Percentiles rank a stretch among this genome's conserved stretches.
These are phyloP conservation scores for Myotis daubentonii DNA, from an alignment of 2,797 vertebrate species.

Conservation along the genomic window DNA sequence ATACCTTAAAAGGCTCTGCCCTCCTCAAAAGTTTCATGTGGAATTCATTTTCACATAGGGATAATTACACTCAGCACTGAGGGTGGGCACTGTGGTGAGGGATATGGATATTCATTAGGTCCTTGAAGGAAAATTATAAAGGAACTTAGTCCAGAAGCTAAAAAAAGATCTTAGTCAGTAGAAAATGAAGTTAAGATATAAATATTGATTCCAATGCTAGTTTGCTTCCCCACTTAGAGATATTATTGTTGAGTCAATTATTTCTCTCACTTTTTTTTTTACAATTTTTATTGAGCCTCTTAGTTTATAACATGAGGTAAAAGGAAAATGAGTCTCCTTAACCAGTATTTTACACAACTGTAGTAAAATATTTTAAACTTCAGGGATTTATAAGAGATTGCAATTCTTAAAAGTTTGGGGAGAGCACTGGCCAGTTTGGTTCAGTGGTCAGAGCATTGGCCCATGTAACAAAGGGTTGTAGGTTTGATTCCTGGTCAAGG, in stretches of 20 bases:
- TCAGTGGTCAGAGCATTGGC: too few species aligned
- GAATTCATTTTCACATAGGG: constrained; percentile 21
- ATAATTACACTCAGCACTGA: neutral
- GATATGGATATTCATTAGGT: neutral
- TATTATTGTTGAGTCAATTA: neutral
- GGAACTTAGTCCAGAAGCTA: neutral
- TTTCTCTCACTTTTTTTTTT: neutral
- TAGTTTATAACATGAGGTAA: constrained; percentile 63
- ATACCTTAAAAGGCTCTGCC: neutral
- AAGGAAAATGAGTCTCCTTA: constrained; percentile 55
- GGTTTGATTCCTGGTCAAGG: too few species aligned
- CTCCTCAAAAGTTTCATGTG: neutral
- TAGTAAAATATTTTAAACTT: constrained; percentile 70
- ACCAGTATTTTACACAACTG: constrained; percentile 48
- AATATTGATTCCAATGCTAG: neutral
- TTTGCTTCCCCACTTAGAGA: neutral
- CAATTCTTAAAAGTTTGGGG: constrained; percentile 68
- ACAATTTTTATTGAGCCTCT: constrained; percentile 71
- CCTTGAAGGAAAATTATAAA: constrained; percentile 5
- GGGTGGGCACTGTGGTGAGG: neutral
- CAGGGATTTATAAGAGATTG: constrained; percentile 54
- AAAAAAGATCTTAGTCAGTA: neutral
- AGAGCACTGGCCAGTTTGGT: neutral
- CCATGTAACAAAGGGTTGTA: too few species aligned
- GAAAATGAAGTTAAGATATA: constrained; percentile 5